Base-by-base conservation (phyloP, 1,140 invertebrate species). In the Drosophila watanabei region DNA sequence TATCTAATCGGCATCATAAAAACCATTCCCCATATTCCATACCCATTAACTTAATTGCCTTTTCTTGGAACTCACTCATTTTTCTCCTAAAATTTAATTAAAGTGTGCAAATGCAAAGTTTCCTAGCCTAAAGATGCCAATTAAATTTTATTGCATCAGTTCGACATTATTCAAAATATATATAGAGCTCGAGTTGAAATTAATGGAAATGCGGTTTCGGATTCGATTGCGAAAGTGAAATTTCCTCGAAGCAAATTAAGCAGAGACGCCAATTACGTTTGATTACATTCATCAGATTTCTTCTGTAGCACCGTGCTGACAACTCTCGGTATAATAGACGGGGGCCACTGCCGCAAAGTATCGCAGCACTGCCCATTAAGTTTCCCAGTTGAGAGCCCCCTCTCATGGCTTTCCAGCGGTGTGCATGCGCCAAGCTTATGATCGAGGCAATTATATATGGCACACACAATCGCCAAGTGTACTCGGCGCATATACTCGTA, bases 361-460 rank as follows among this genome's bases (percentile, higher is more conserved):
- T 76, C 71, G 63, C n/a, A n/a, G 71, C 73, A 82, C 57, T 78
- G 79, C 33, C 82, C 82, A 85, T 85, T 85, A 82, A 85, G 69
- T 75, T 79, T 71, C 68, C 82, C 85, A 70, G 64, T 75, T 79
- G 81, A 83, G 79, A 83, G 80, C 51, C 35, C 35, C 52, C 64
- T 24, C 33, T n/a, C 39, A 41, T 11, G 20, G 66, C 46, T 72
- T 60, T 46, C 51, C 39, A 60, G 45, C 43, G 46, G 48, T 75
- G 84, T 81, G 70, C 86, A 88, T 85, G 85, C 82, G 78, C 49
- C 65, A 48, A 75, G 63, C 82, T 90, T 89, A 89, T 89, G 85
- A 89, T 89, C 85, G 80, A 69, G 82, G 54, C 86, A 89, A 89
- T 89, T 90, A 90, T 90, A 82, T 84, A 57, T 88, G 64, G 35